Percentiles rank a stretch among this genome's conserved stretches.
Conservation (phyloP, 2,888 invertebrate species). For the Drosophila hawaiiensis region DNA sequence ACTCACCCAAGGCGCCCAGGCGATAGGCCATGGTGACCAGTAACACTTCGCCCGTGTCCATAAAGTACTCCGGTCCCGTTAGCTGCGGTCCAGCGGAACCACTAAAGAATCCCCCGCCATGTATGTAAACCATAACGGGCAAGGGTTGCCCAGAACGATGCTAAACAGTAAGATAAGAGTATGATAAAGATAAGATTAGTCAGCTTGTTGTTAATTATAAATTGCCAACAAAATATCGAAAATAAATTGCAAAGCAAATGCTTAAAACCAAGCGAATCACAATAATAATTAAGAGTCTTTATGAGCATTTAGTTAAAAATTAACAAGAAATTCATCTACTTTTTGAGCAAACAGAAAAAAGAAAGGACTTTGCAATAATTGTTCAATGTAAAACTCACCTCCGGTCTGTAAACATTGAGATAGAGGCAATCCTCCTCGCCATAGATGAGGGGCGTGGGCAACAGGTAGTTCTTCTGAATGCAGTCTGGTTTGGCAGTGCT, state of each 20-base stretch:
- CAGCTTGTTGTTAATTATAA: neutral
- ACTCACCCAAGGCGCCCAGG: conserved; percentile 82
- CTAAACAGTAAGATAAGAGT: conserved; percentile 3
- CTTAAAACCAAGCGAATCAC: neutral
- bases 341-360: neutral
- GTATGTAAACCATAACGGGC: conserved; percentile 87
- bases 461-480: conserved; percentile 86
- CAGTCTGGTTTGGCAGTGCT: conserved; percentile 84
- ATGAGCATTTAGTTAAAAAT: neutral
- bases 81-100: conserved; percentile 85
- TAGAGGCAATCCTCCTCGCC: conserved; percentile 87
- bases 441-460: conserved; percentile 80
- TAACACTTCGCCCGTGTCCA: conserved; percentile 86
- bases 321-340: neutral
- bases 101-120: conserved; percentile 86
- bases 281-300: neutral
- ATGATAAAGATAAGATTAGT: neutral
- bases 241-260: neutral
- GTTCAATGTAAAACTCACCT: conserved; percentile 25
- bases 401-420: conserved; percentile 85
- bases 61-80: conserved; percentile 86
- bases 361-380: neutral
- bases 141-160: conserved; percentile 33
- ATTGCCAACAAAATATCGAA: neutral
- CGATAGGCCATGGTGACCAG: conserved; percentile 86